Evolutionary conservation across 2,113 vertebrate species (phyloP), one percentile per base, ranked within the genome.

Genomic region (Podocnemis expansa): DNA sequence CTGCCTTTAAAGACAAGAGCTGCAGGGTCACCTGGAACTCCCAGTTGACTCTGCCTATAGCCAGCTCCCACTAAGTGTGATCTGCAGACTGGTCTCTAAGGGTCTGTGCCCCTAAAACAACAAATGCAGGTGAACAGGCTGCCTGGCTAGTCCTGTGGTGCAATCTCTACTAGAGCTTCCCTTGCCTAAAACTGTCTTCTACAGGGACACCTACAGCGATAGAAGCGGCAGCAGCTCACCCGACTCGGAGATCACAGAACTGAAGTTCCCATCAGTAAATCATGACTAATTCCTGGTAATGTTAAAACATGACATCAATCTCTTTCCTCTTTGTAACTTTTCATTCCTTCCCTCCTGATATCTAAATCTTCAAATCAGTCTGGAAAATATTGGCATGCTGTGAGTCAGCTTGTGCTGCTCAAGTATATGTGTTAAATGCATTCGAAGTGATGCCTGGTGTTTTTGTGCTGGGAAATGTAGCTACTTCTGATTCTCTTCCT

Each of bases 141-240:
- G 70, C 5, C 10, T 25, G 38, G 70, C n/a, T 24, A 25, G 73
- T 76, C 41, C 73, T 76, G 41, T 8, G 67, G 70, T 41, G 24
- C 27, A 27, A 75, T 75, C 70, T 75, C 70, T 67, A 24, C 22
- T 75, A 75, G 41, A 75, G 10, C 27, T 84, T 80, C 63, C 27
- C 78, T 67, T 52, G 70, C 54, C 51, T 70, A 38, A 22, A 70
- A 14, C 54, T 45, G 1, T 92, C 56, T 89, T 82, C 95, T 93
- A 21, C 98, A 99, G 99, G 96, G 99, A 99, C 89, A 99, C 99
- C 2, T 99, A 99, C 95, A 99, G 99, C 0, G 99, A 99, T 47
- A 96, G 97, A 11, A 99, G 99, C 9, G 98, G 98, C 89, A 99
- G 99, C 98, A 99, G 99, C 96, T 99, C 98, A 0, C 99, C 99